Evolutionary conservation across 2,113 vertebrate genomes (phyloP).

Genomic region (Bos indicus): DNA sequence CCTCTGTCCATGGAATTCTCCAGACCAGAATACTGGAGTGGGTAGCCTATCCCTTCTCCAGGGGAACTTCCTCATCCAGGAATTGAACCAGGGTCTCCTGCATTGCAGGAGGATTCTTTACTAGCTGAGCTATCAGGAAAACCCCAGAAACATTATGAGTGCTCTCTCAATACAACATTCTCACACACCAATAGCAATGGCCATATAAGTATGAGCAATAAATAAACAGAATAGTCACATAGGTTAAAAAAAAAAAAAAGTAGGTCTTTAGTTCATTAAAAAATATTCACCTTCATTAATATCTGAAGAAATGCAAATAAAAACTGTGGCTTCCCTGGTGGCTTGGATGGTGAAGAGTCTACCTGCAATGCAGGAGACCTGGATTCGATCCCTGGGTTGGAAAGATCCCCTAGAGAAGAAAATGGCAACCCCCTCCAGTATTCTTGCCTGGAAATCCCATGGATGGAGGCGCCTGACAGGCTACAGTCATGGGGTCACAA

Average conservation of each 20-base stretch:
- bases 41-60: not conserved
- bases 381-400: rapidly evolving
- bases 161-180: not conserved
- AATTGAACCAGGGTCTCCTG: not conserved
- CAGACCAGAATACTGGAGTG: not conserved
- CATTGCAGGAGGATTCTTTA: not conserved
- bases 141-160: not conserved
- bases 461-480: not conserved
- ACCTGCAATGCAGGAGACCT: not conserved
- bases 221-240: not conserved
- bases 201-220: not conserved
- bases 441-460: not conserved
- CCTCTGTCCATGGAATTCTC: not conserved
- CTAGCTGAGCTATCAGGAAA: not conserved
- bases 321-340: not conserved
- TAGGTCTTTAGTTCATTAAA: not conserved
- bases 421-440: not conserved
- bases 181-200: not conserved
- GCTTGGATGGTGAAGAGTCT: not conserved
- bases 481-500: not conserved
- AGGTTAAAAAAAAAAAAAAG: not conserved
- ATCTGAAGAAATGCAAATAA: not conserved
- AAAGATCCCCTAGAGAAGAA: not conserved
- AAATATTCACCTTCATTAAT: not conserved
- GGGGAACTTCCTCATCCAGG: not conserved